These are phyloP conservation scores for Catalaphyllia jardinei DNA, from an alignment of 64 coral and sea anemone genomes.

Conservation along the genomic window DNA sequence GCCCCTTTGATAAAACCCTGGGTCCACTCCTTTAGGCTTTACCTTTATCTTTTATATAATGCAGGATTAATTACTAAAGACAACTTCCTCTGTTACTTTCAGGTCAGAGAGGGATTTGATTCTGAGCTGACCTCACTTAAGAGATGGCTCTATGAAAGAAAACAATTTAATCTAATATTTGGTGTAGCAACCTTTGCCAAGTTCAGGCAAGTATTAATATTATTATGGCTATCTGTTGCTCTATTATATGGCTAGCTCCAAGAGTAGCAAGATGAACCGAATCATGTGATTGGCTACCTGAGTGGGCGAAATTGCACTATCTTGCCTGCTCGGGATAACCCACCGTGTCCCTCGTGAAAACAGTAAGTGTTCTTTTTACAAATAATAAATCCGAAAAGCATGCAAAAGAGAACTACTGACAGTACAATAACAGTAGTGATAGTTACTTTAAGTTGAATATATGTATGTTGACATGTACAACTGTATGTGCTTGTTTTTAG, in stretches of 20 bases:
- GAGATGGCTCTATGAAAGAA: constrained; percentile 97
- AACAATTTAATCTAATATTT: constrained; percentile 76
- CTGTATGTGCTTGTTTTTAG: constrained; percentile 10
- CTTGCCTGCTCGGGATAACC: no score
- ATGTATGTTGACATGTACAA: neutral
- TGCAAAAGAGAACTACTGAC: neutral
- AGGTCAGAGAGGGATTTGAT: constrained; percentile 64
- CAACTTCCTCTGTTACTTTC: neutral
- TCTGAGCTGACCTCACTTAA: constrained; percentile 65
- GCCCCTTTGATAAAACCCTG: neutral
- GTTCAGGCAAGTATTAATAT: constrained; percentile 69
- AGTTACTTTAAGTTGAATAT: no score
- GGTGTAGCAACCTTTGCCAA: constrained; percentile 68
- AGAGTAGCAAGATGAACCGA: no score
- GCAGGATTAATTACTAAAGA: neutral
- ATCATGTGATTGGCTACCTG: no score
- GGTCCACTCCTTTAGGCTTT: neutral
- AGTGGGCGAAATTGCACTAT: no score
- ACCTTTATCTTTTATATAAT: neutral
- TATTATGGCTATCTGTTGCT: no score
- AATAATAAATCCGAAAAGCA: neutral
- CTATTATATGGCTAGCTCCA: no score
- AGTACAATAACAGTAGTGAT: no score
- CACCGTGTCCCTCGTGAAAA: no score
- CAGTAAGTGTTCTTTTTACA: no score